Conservation (phyloP, 2,113 vertebrate species). For the Heteronetta atricapilla region DNA sequence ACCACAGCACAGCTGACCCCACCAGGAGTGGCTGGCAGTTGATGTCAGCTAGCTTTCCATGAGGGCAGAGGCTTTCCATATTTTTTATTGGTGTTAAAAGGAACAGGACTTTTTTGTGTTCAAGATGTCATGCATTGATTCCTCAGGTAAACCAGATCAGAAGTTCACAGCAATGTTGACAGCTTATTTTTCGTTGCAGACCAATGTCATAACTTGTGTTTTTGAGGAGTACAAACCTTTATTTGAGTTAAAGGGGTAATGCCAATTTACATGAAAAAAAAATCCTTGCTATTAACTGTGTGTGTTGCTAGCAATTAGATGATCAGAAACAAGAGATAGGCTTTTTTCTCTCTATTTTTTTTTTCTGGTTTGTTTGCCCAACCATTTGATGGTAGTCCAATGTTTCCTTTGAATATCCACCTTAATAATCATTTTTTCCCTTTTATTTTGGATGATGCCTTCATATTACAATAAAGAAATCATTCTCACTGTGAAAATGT, state of each 20-base stretch:
- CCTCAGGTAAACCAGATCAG: neutral
- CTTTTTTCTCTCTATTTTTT: neutral
- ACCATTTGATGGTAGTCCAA: neutral
- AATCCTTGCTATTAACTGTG: neutral
- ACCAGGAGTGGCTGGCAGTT: rapidly evolving
- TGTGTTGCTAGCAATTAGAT: neutral
- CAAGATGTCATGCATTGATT: neutral
- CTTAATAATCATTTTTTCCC: neutral
- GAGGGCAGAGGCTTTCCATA: neutral
- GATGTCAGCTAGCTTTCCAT: rapidly evolving
- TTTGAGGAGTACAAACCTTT: neutral
- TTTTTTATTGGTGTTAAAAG: neutral
- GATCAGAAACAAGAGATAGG: neutral
- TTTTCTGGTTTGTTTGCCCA: neutral
- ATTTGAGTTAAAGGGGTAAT: neutral
- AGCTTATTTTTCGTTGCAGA: slow-evolving; percentile 10
- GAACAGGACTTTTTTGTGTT: neutral
- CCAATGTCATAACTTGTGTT: neutral
- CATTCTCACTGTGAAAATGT: neutral
- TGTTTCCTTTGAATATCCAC: neutral
- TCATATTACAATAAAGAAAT: neutral
- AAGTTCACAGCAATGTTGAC: neutral
- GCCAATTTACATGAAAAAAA: neutral
- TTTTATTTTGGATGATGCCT: neutral
- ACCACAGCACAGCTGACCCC: neutral